Evolutionary conservation across 2,797 vertebrate genomes (phyloP).

Genomic region (Cottoperca gobio): DNA sequence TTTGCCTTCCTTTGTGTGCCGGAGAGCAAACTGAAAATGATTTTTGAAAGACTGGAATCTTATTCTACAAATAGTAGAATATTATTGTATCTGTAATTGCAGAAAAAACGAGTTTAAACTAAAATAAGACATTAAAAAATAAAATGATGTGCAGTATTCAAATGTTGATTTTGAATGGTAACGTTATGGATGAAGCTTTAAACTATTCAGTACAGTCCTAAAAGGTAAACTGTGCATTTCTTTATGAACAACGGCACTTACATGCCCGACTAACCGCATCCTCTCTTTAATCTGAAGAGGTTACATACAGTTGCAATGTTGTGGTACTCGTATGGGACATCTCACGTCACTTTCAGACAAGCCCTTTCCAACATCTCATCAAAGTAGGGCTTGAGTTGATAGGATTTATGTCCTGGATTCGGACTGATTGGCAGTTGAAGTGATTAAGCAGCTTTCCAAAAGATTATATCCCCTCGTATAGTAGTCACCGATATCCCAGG

Average conservation of each 20-base stretch:
- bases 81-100: no score
- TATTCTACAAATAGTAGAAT: no score
- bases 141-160: no score
- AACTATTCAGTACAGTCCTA: no score
- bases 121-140: no score
- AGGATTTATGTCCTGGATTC: slow-evolving; percentile 71
- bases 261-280: neutral
- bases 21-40: no score
- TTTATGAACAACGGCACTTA: neutral
- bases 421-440: slow-evolving; percentile 68
- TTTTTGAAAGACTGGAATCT: no score
- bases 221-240: neutral
- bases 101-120: no score
- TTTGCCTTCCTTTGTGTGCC: no score
- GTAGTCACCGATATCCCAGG: slow-evolving; percentile 19
- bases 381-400: slow-evolving; percentile 72
- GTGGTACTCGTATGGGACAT: neutral
- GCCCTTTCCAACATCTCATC: slow-evolving; percentile 69
- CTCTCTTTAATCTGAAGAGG: neutral
- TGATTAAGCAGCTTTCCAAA: slow-evolving; percentile 63
- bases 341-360: neutral
- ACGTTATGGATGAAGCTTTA: no score
- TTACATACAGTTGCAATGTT: neutral
- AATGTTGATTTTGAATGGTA: no score
- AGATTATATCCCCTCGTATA: slow-evolving; percentile 55